These are phyloP conservation scores for Pagetopsis macropterus DNA, from an alignment of 2,797 vertebrate genomes.

Conservation along the genomic window DNA sequence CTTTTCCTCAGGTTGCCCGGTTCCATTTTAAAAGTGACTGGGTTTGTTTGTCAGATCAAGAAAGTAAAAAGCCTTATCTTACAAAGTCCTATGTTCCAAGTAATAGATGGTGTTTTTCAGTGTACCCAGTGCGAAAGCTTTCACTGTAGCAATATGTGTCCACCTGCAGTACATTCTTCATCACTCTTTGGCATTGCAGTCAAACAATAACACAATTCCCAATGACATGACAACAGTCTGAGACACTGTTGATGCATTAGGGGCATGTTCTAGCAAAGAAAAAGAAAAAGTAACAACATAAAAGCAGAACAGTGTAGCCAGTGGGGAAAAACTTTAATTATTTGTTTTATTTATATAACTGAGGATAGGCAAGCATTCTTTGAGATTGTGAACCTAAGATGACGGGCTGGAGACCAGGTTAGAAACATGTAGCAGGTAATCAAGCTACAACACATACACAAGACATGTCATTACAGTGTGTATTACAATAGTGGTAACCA, in stretches of 20 bases:
- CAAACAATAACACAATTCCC: neutral
- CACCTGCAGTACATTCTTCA: neutral
- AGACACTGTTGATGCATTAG: neutral
- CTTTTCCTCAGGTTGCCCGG: conserved; percentile 12
- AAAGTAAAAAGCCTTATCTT: neutral
- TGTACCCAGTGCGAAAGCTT: neutral
- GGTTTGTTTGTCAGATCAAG: neutral
- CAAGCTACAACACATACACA: neutral
- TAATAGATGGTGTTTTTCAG: neutral
- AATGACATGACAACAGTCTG: neutral
- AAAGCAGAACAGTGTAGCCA: neutral
- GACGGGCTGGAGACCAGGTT: neutral
- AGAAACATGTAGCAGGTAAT: neutral
- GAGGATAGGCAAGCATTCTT: neutral
- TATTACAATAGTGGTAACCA: too few species aligned
- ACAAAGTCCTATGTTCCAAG: neutral
- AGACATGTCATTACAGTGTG: too few species aligned
- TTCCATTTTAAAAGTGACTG: neutral
- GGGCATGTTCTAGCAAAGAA: neutral
- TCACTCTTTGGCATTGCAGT: neutral
- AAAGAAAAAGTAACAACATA: neutral
- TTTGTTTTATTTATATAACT: too few species aligned
- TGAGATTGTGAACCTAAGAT: neutral
- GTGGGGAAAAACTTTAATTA: neutral
- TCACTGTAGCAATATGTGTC: neutral